These are phyloP conservation scores for Empidonax alnorum DNA, from an alignment of 2,113 vertebrate genomes.

Conservation along the genomic window DNA sequence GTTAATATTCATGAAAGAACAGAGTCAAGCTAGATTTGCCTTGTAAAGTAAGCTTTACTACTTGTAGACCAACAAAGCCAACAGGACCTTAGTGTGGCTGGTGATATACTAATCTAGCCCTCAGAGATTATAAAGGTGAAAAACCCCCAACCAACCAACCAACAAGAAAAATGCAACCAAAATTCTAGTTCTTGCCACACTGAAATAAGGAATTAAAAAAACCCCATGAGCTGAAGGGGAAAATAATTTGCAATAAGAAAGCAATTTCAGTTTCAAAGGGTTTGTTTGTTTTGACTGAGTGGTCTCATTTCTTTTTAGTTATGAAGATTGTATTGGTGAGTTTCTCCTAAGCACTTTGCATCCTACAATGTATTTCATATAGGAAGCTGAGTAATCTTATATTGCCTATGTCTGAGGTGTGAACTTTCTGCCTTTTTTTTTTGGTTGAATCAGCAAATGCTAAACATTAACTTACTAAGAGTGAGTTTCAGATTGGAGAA, in stretches of 20 bases:
- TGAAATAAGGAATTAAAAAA: background rate
- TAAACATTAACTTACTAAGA: background rate
- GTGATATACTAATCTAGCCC: background rate
- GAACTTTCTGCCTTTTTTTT: background rate
- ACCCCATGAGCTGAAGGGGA: background rate
- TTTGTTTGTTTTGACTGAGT: slow-evolving; percentile 3
- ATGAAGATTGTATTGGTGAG: background rate
- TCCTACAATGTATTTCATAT: background rate
- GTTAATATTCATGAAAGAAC: background rate
- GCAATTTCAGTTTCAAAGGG: background rate
- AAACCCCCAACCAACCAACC: background rate
- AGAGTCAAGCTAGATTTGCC: background rate
- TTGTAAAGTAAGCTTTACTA: background rate
- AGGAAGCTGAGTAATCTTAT: background rate
- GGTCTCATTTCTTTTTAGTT: background rate
- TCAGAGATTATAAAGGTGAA: background rate
- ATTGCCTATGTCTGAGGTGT: background rate
- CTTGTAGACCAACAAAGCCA: background rate
- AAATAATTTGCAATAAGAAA: background rate
- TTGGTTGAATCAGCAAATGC: background rate
- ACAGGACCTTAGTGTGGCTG: background rate
- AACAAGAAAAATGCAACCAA: background rate
- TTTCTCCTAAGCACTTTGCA: background rate
- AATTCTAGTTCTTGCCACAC: background rate
- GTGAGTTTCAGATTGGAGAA: background rate